A percentile compares a stretch with the other conserved stretches of the same genome.
These are phyloP conservation scores for Caenorhabditis sp. DNA, from an alignment of 2,888 invertebrate genomes.

Conservation along the genomic window DNA sequence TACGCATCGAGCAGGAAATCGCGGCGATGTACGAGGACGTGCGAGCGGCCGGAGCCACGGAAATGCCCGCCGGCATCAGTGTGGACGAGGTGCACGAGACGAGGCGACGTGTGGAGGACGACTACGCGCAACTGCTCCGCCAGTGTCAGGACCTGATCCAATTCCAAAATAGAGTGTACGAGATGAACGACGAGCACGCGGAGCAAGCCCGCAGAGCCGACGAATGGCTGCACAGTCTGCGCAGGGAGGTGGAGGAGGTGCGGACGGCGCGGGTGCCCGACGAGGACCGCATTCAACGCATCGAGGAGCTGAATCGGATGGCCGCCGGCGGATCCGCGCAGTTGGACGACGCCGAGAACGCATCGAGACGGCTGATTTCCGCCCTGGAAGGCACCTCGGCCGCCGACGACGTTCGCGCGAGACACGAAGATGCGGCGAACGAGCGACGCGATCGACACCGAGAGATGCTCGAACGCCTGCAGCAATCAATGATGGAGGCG, in stretches of 20 bases:
- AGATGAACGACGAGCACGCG: conserved; percentile 62
- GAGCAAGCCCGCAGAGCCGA: conserved; percentile 49
- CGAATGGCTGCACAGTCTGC: conserved; percentile 36
- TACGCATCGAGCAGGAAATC: conserved; percentile 63
- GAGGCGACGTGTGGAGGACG: conserved; percentile 60
- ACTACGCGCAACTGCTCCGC: conserved; percentile 64
- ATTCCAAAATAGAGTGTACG: conserved; percentile 65
- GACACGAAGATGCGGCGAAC: conserved; percentile 45
- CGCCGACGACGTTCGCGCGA: conserved; percentile 51
- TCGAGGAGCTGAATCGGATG: conserved; percentile 62
- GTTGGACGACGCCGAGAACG: conserved; percentile 60
- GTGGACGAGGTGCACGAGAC: conserved; percentile 63
- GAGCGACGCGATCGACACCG: conserved; percentile 57
- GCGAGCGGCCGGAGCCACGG: conserved; percentile 7
- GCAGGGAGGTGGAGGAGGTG: conserved; percentile 40
- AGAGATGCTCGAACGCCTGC: conserved; percentile 60
- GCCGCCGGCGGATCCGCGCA: conserved; percentile 60
- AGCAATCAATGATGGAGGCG: conserved; percentile 61
- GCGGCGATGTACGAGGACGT: conserved; percentile 61
- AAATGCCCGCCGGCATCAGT: conserved; percentile 45
- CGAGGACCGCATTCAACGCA: conserved; percentile 50
- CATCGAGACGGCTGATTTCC: conserved; percentile 51
- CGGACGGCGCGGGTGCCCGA: conserved; percentile 25
- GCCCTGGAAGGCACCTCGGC: conserved; percentile 63
- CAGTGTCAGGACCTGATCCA: conserved; percentile 64